Conservation (phyloP, 2,113 vertebrate species). For the Catagonus wagneri region DNA sequence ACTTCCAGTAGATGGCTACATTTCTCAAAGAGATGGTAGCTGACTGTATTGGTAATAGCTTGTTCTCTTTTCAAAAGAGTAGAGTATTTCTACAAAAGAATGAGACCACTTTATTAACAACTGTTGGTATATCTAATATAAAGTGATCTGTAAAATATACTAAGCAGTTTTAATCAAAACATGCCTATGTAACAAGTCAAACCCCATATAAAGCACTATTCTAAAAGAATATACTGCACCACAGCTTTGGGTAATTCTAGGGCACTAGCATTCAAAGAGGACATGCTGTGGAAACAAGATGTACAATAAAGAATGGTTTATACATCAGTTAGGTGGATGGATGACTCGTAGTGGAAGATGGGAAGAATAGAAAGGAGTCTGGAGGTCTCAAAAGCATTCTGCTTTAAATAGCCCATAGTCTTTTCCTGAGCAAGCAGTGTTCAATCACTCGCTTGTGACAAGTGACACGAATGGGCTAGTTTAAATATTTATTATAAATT, state of each 20-base stretch:
- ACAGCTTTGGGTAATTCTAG: conserved; percentile 39
- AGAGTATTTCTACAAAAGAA: conserved; percentile 43
- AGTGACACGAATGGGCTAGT: background rate
- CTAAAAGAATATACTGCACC: background rate
- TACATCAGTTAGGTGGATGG: background rate
- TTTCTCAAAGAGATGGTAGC: background rate
- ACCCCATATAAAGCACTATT: conserved; percentile 46
- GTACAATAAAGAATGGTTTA: background rate
- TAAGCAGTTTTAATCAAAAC: conserved; percentile 49
- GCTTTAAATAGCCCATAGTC: conserved; percentile 2
- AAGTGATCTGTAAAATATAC: conserved; percentile 1
- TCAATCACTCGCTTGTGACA: background rate
- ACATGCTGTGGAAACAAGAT: background rate
- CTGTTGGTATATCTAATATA: background rate
- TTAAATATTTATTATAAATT: conserved; percentile 45
- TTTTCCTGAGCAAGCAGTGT: conserved; percentile 19
- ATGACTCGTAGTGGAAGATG: background rate
- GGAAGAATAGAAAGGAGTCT: background rate
- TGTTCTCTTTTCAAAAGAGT: conserved; percentile 31
- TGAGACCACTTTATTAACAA: conserved; percentile 13
- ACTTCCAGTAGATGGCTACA: background rate
- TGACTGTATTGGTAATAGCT: background rate
- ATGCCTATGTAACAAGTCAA: background rate
- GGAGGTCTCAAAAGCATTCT: background rate
- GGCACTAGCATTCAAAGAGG: background rate